Percentiles rank a stretch among this genome's conserved stretches.
These are phyloP conservation scores for Teleiodes luculella DNA, from an alignment of 2,888 invertebrate species.

Conservation along the genomic window DNA sequence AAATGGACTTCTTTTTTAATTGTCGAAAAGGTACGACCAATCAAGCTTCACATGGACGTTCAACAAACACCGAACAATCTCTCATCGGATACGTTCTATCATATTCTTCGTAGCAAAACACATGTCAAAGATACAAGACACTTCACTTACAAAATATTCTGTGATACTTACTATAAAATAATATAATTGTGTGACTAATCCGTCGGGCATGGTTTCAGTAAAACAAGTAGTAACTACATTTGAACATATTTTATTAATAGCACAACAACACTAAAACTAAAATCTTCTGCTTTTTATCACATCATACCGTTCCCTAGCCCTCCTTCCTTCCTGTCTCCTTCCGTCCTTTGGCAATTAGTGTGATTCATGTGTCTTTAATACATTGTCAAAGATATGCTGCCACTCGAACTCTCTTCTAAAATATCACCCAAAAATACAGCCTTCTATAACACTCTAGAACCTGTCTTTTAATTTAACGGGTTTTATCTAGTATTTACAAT, in stretches of 20 bases:
- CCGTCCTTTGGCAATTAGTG: not conserved
- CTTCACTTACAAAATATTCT: too few relatives aligned
- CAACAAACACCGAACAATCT: constrained; percentile 5
- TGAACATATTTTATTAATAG: constrained; percentile 77
- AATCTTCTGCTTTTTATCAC: constrained; percentile 64
- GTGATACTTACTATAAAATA: too few relatives aligned
- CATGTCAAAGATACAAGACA: not conserved
- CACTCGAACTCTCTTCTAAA: constrained; percentile 54
- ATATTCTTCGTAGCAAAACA: not conserved
- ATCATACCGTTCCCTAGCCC: constrained; percentile 56
- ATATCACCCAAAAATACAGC: constrained; percentile 79
- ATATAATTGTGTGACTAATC: not conserved
- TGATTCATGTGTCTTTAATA: constrained; percentile 46
- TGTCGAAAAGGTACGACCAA: too few relatives aligned
- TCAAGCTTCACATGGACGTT: too few relatives aligned
- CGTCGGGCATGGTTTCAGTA: not conserved
- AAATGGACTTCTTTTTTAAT: too few relatives aligned
- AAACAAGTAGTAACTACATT: constrained; percentile 57
- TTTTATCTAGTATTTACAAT: constrained; percentile 68
- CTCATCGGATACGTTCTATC: constrained; percentile 7
- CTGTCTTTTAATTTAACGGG: constrained; percentile 56
- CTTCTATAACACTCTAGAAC: constrained; percentile 71
- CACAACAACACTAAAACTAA: constrained; percentile 77
- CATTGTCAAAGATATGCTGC: constrained; percentile 72
- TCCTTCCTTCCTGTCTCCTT: constrained; percentile 20